Base-by-base conservation (phyloP, 2,113 vertebrate species). In the Calidris pugnax region DNA sequence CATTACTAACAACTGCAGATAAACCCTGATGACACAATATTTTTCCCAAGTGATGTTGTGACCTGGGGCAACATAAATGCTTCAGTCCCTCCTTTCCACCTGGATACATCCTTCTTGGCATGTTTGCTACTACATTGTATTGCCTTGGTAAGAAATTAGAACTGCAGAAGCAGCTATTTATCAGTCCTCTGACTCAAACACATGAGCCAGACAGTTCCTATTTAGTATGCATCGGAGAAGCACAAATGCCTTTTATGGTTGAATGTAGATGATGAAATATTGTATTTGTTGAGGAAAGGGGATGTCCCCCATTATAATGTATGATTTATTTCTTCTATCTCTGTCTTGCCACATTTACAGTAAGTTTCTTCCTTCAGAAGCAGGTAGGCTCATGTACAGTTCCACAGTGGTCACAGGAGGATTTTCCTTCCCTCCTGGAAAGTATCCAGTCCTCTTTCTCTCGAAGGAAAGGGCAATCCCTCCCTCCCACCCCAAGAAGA, bases 361-460 rank as follows among this genome's bases (percentile, higher is more conserved):
- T 71, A 91, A 45, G 5, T 66, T 77, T 63, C 45, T 92, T 94
- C 69, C 35, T 83, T 80, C 4, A 43, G 62, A 91, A 88, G 75
- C 57, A 81, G 47, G 53, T 87, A 73, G 28, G 27, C 93, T 97
- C 95, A 90, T 93, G 67, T 73, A 62, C 87, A 95, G 79, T 68
- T 94, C 39, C 43, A 56, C 63, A 57, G 47, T 86, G 81, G 26
- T 71, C 62, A 88, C 55, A 69, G 37, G 66, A 76, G 30, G 63
- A 71, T 95, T 97, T 97, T 96, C 88, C 83, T 76, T 93, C 45
- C 53, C 37, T 96, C 53, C 68, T 96, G 96, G 93, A 97, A 95
- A 85, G 47, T 21, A 88, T 93, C 97, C 94, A 96, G 55, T 77
- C 68, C 23, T 48, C 63, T 60, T 95, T 83, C 55, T 94, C 95